Conservation (phyloP, 2,797 vertebrate species). For the Takifugu rubripes region DNA sequence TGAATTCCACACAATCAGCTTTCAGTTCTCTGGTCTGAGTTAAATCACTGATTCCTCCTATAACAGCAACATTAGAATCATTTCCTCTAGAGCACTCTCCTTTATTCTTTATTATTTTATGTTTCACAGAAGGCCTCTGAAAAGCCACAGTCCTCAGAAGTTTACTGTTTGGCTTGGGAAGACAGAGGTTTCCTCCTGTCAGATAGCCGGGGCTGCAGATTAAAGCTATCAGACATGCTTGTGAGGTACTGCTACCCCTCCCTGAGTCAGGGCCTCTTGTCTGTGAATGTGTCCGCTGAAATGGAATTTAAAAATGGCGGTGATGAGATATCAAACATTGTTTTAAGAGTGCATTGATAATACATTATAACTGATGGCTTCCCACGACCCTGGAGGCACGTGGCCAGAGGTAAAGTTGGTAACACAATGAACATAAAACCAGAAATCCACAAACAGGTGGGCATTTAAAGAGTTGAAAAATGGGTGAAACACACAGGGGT, state of each 20-base stretch:
- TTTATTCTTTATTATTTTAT: too few species aligned
- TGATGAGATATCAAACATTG: constrained; percentile 13
- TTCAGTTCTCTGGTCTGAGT: background rate
- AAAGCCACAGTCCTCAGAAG: too few species aligned
- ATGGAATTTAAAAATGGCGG: background rate
- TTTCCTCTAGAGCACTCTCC: too few species aligned
- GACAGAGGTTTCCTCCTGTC: constrained; percentile 3
- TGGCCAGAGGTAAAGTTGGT: too few species aligned
- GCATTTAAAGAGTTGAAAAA: too few species aligned
- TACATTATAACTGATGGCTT: background rate
- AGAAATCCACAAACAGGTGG: too few species aligned
- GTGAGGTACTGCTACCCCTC: background rate
- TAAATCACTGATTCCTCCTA: background rate
- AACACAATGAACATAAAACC: too few species aligned
- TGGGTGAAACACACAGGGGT: too few species aligned
- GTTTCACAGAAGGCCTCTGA: too few species aligned
- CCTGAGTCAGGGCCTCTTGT: background rate
- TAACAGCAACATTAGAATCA: too few species aligned
- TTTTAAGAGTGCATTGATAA: background rate
- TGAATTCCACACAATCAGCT: background rate
- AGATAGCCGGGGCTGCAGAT: constrained; percentile 1
- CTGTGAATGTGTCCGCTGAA: constrained; percentile 6
- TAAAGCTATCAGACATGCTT: constrained; percentile 3
- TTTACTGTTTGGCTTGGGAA: too few species aligned
- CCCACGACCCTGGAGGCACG: background rate